phyloP scores from a whole-genome alignment of 2,797 vertebrate species.

The Bradypodion ventrale region DNA sequence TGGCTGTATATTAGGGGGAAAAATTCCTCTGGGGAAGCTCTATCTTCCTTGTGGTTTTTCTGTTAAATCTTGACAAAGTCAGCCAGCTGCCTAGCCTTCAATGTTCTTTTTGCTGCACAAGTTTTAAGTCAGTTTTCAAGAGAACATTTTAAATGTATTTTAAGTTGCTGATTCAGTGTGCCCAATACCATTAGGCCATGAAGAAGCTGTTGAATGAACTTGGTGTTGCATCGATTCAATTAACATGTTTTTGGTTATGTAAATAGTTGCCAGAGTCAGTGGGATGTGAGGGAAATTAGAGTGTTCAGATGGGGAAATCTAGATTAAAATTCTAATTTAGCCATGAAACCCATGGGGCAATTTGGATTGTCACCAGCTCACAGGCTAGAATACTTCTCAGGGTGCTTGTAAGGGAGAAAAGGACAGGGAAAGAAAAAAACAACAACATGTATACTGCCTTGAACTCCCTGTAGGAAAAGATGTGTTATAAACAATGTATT shows the following conservation, averaged over 20 bases:
- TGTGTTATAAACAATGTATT: too few species aligned
- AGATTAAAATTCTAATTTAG: background rate
- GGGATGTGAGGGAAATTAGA: background rate
- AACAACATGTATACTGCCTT: background rate
- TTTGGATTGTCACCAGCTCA: background rate
- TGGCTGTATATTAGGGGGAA: slow-evolving; percentile 34
- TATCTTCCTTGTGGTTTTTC: slow-evolving; percentile 39
- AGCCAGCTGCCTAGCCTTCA: background rate
- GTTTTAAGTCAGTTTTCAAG: background rate
- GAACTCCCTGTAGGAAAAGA: background rate
- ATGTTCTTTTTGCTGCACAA: background rate
- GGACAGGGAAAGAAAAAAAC: background rate
- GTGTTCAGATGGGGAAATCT: background rate
- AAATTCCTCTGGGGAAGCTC: slow-evolving; percentile 29
- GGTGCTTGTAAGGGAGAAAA: background rate
- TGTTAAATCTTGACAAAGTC: slow-evolving; percentile 18
- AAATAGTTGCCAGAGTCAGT: background rate
- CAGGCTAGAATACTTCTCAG: background rate
- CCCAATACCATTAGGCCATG: background rate
- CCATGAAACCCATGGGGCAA: background rate
- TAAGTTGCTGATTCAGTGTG: background rate
- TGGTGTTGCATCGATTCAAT: background rate
- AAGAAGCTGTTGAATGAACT: background rate
- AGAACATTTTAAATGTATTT: background rate
- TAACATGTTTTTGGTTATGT: background rate